Conservation (phyloP, 2,797 vertebrate species). For the Epinephelus malabaricus region DNA sequence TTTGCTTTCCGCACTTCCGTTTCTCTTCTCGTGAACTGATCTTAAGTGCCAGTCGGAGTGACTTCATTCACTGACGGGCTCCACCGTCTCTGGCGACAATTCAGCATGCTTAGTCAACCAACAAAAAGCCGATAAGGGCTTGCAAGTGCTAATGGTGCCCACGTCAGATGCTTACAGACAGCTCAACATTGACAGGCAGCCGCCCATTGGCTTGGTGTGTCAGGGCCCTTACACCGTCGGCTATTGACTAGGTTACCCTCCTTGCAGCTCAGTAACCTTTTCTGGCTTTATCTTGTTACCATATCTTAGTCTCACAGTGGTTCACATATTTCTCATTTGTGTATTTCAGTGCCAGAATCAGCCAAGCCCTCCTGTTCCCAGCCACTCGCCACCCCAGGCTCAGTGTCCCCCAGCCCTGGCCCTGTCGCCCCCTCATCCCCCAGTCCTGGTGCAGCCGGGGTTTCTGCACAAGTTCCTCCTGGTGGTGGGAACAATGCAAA, state of each 20-base stretch:
- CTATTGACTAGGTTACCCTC: not conserved
- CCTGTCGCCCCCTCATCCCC: constrained; percentile 87
- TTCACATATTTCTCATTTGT: constrained; percentile 12
- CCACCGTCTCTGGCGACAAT: too few species aligned
- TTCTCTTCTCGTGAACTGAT: too few species aligned
- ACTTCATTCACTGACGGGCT: too few species aligned
- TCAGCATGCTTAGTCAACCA: too few species aligned
- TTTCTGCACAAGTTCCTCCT: constrained; percentile 94
- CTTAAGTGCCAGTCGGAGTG: too few species aligned
- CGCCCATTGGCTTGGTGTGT: too few species aligned
- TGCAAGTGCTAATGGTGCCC: too few species aligned
- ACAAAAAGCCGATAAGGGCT: too few species aligned
- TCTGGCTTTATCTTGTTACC: not conserved
- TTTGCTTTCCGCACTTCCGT: too few species aligned
- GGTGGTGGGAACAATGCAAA: constrained; percentile 99
- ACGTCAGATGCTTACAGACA: too few species aligned
- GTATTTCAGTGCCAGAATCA: constrained; percentile 93
- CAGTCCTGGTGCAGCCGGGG: constrained; percentile 90
- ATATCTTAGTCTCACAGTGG: not conserved
- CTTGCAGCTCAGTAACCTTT: not conserved
- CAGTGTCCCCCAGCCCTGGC: constrained; percentile 91
- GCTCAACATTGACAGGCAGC: too few species aligned
- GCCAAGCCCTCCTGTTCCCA: constrained; percentile 93
- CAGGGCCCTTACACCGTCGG: not conserved
- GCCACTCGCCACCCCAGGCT: constrained; percentile 91